These are phyloP conservation scores for Thalpophila matura DNA, from an alignment of 2,888 invertebrate species.

Conservation along the genomic window DNA sequence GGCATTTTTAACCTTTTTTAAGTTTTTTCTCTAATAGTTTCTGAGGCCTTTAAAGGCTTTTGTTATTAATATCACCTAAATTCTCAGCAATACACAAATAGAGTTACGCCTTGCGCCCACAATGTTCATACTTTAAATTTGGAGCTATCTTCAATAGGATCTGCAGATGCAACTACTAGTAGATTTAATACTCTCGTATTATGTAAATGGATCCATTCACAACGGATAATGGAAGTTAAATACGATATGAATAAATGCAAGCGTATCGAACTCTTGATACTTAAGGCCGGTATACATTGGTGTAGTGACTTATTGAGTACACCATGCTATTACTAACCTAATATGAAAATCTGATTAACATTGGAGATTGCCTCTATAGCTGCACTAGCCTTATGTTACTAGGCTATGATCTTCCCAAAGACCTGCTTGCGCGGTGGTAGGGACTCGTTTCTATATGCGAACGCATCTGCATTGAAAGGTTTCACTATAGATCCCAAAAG, in stretches of 20 bases:
- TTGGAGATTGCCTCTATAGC: background rate
- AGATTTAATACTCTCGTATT: constrained; percentile 75
- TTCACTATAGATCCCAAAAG: too few species aligned
- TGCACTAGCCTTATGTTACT: background rate
- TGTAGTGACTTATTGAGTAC: constrained; percentile 17
- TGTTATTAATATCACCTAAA: background rate
- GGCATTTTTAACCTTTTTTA: too few species aligned
- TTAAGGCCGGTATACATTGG: constrained; percentile 53
- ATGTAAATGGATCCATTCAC: constrained; percentile 78
- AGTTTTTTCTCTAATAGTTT: too few species aligned
- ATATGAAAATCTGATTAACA: background rate
- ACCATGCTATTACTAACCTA: background rate
- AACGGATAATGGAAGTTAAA: constrained; percentile 74
- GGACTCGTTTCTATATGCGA: too few species aligned
- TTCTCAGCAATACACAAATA: background rate
- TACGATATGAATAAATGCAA: constrained; percentile 63
- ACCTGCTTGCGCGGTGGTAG: too few species aligned
- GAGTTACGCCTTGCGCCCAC: background rate
- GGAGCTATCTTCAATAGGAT: constrained; percentile 76
- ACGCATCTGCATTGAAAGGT: too few species aligned
- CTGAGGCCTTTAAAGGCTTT: background rate
- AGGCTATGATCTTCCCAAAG: background rate
- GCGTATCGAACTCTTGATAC: constrained; percentile 43
- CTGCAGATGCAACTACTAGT: constrained; percentile 65
- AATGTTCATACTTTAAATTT: constrained; percentile 59